Evolutionary conservation across 2,797 vertebrate genomes (phyloP), one percentile per base, ranked within the genome.

Genomic region (Ambastaia sidthimunki): DNA sequence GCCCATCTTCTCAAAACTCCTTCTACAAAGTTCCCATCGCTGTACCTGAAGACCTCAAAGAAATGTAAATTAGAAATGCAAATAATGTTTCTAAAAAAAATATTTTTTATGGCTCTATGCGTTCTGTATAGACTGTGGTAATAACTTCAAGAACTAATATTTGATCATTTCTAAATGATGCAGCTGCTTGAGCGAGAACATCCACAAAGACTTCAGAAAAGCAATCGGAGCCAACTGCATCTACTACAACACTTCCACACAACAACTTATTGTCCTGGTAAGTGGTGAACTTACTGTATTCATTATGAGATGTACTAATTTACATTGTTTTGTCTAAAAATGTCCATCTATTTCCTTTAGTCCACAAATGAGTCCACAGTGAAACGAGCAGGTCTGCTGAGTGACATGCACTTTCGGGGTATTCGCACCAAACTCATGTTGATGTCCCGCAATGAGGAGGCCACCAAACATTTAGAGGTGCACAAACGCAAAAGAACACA

Each of bases 121-220:
- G 7, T 60, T 21, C 7, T 50, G 12, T 52, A 54, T 21, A 50
- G 68, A 31, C n/a, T 52, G 28, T 34, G 6, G 6, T 59, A 18
- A 2, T 63, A 0, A 18, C 44, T 47, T 44, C 21, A 21, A 50
- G 13, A 37, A 67, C n/a, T 13, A 3, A 47, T 50, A 21, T 25
- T 15, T 4, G 1, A 12, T 57, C 1, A 48, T 37, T 19, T 84
- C 47, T 62, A 1, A 47, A 82, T 71, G 9, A 62, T 3, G 63
- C 91, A 97, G 96, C 87, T 97, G 96, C 87, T 93, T 94, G 83
- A 96, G 93, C 25, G 95, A 96, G 85, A 94, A 91, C 44, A 93
- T 96, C 68, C 96, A 98, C 90, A 97, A 96, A 93, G 96, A 98
- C 85, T 98, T 98, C 91, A 95, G 96, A 89, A 97, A 97, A 92